Percentiles rank a stretch among this genome's conserved stretches.
These are phyloP conservation scores for Pholis gunnellus DNA, from an alignment of 2,113 vertebrate genomes.

Conservation along the genomic window DNA sequence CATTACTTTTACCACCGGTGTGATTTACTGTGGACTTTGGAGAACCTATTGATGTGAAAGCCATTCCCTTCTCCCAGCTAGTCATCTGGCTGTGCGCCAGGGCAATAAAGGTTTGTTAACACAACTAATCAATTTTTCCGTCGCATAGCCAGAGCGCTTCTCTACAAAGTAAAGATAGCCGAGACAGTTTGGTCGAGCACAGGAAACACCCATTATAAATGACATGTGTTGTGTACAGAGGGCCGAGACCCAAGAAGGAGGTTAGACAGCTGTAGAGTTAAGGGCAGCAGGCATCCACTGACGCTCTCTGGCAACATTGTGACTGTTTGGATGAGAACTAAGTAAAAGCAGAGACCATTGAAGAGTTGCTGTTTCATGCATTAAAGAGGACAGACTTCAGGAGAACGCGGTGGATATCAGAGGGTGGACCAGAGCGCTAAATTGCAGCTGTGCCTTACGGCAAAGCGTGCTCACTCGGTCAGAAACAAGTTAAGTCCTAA, in stretches of 20 bases:
- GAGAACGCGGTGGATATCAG: slow-evolving; percentile 17
- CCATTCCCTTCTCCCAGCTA: slow-evolving; percentile 17
- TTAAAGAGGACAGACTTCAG: slow-evolving; percentile 5
- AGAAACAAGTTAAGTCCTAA: slow-evolving; percentile 38
- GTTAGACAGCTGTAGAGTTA: background rate
- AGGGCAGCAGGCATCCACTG: background rate
- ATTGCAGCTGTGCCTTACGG: slow-evolving; percentile 27
- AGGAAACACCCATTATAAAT: slow-evolving; percentile 44
- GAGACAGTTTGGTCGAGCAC: slow-evolving; percentile 31
- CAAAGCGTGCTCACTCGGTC: slow-evolving; percentile 18
- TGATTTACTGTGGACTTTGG: slow-evolving; percentile 62
- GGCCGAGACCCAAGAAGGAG: slow-evolving; percentile 10
- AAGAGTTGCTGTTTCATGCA: slow-evolving; percentile 21
- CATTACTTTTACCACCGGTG: slow-evolving; percentile 45
- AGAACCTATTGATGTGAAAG: slow-evolving; percentile 50
- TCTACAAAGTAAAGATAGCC: slow-evolving; percentile 35
- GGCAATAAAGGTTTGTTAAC: slow-evolving; percentile 74
- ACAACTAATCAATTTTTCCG: slow-evolving; percentile 67
- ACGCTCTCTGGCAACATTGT: background rate
- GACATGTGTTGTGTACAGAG: slow-evolving; percentile 1
- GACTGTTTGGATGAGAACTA: background rate
- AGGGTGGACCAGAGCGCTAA: background rate
- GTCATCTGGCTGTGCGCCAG: slow-evolving; percentile 56
- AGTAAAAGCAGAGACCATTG: background rate
- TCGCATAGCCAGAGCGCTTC: slow-evolving; percentile 42